Conservation (phyloP, 2,888 invertebrate species). For the Anagyrus pseudococci region DNA sequence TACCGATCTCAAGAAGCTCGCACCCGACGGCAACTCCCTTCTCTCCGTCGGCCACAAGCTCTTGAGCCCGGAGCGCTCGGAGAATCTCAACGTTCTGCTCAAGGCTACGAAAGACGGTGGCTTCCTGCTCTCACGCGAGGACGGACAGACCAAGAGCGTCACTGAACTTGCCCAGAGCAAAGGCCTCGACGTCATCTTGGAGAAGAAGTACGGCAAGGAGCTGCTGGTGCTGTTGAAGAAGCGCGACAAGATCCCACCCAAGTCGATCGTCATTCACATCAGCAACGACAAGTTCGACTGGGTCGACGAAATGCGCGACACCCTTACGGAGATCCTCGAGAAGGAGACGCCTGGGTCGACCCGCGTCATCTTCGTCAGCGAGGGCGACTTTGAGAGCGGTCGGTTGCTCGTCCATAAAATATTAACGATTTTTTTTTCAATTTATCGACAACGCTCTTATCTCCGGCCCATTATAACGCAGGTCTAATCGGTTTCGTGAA, state of each 20-base stretch:
- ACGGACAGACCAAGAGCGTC: conserved; percentile 32
- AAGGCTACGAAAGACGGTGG: conserved; percentile 43
- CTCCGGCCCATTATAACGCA: no score
- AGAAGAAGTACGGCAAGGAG: conserved; percentile 19
- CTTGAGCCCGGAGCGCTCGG: conserved; percentile 44
- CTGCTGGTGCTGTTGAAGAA: conserved; percentile 44
- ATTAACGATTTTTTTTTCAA: background rate
- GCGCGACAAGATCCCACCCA: conserved; percentile 46
- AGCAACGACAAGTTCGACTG: conserved; percentile 56
- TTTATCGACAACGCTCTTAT: background rate
- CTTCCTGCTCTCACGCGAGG: conserved; percentile 51
- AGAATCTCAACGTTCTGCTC: conserved; percentile 37
- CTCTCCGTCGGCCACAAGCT: conserved; percentile 66
- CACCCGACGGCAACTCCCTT: conserved; percentile 64
- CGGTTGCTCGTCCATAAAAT: background rate
- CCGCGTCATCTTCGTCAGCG: conserved; percentile 71
- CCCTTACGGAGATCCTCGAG: conserved; percentile 54
- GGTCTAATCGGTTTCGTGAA: conserved; percentile 91
- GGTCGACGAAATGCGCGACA: conserved; percentile 55
- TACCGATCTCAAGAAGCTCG: conserved; percentile 68
- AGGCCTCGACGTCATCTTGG: conserved; percentile 12
- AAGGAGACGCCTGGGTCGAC: conserved; percentile 62
- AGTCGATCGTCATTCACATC: conserved; percentile 44
- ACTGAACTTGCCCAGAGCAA: conserved; percentile 65
- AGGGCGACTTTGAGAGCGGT: conserved; percentile 70